phyloP scores from a whole-genome alignment of 2,888 invertebrate species.

The Oscheius sp. region DNA sequence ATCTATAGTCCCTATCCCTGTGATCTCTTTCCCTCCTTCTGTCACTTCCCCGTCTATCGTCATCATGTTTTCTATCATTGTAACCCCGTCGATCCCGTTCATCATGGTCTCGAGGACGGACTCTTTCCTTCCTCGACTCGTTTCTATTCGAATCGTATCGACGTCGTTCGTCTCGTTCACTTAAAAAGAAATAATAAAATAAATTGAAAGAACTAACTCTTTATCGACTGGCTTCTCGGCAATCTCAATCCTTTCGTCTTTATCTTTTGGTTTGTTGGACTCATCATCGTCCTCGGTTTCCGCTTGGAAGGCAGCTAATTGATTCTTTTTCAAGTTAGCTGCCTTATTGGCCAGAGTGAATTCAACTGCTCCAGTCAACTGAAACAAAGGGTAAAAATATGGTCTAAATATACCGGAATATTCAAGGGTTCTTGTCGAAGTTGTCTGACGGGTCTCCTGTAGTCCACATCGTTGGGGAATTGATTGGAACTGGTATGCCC shows the following conservation, averaged over 20 bases:
- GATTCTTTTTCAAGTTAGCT: not conserved
- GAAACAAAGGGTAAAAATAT: not conserved
- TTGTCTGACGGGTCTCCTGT: not conserved
- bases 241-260: not conserved
- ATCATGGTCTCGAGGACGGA: not conserved
- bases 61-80: no score
- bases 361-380: not conserved
- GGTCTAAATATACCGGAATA: not conserved
- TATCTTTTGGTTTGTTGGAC: not conserved
- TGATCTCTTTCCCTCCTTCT: not conserved
- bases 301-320: not conserved
- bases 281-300: not conserved
- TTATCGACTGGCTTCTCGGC: not conserved
- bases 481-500: not conserved
- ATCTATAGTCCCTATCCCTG: no score
- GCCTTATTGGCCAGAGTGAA: not conserved
- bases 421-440: not conserved
- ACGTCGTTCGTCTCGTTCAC: not conserved
- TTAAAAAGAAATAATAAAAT: not conserved
- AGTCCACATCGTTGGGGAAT: not conserved
- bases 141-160: not conserved
- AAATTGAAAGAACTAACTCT: not conserved
- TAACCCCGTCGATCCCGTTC: not conserved
- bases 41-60: no score
- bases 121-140: not conserved